Evolutionary conservation across 2,113 vertebrate species (phyloP), one percentile per base, ranked within the genome.

Genomic region (Cottus gobio): DNA sequence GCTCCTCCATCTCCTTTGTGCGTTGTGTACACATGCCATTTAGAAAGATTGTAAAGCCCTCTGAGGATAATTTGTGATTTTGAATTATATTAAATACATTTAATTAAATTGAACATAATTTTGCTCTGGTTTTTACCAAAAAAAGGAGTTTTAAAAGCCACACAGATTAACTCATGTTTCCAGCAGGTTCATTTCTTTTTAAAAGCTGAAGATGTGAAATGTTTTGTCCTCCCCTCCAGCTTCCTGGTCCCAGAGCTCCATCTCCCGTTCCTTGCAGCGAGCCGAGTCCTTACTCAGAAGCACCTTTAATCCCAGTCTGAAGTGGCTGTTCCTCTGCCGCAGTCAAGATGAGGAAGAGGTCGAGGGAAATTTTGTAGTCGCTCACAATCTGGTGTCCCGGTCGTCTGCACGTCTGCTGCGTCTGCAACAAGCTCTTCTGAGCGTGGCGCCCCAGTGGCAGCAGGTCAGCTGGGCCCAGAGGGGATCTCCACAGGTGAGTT

Each of bases 401-500:
- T 90, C 93, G 26, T 95, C 93, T 7, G 75, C 65, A 1, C 89
- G 80, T 46, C 78, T 95, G 6, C 89, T 89, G 44, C 80, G 37
- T 5, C 69, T 95, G 63, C 91, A 94, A 20, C 88, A 87, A 39
- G 83, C 86, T 26, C 73, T 95, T 30, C 80, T 92, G 34, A 83
- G 77, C 20, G 75, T 94, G 28, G 79, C 82, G 0, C 72, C 82
- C 18, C 92, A 91, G 69, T 92, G 83, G 84, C 90, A 85, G 46
- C 76, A 80, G 5, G 52, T 93, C 28, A 39, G 56, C 1, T 42
- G 74, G 0, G 15, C 64, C 3, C 75, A 48, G 5, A 52, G 50
- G 15, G 75, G 73, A 1, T 61, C 68, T 30, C 68, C 76, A 4
- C 84, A 80, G 57, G 79, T 85, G 28, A 73, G 75, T 62, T 61